Conservation (phyloP, 2,113 vertebrate species). For the Cercopithecus mona region DNA sequence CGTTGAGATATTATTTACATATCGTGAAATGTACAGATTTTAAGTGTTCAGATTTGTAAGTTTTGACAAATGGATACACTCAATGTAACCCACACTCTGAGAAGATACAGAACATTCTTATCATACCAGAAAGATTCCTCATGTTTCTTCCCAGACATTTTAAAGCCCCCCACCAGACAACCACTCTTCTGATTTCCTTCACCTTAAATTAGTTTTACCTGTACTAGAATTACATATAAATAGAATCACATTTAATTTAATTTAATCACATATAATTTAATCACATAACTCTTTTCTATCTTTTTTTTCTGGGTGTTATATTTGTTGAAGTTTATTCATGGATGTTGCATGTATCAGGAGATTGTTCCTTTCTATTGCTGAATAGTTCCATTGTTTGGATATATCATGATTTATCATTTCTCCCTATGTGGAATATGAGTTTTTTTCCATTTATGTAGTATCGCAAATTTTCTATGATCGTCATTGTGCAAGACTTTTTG, state of each 20-base stretch:
- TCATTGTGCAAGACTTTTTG: neutral
- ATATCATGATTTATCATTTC: neutral
- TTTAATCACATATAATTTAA: too few species aligned
- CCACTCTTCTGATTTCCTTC: neutral
- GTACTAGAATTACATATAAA: neutral
- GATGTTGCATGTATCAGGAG: neutral
- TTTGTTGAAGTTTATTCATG: neutral
- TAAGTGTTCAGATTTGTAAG: neutral
- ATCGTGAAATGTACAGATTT: neutral
- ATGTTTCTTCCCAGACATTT: neutral
- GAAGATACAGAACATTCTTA: slow-evolving; percentile 8
- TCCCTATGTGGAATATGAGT: neutral
- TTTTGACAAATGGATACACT: slow-evolving; percentile 8
- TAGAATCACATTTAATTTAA: neutral
- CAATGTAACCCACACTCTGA: neutral
- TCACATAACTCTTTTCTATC: neutral
- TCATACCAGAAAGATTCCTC: neutral
- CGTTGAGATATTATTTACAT: neutral
- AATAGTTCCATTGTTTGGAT: neutral
- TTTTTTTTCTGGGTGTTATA: neutral
- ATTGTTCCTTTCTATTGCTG: neutral
- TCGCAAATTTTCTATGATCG: neutral
- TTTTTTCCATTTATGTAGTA: slow-evolving; percentile 22
- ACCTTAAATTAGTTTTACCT: neutral
- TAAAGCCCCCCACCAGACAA: neutral